Percentiles rank a stretch among this genome's conserved stretches.
Conservation (phyloP, 2,113 vertebrate genomes). For the Sterna hirundo region DNA sequence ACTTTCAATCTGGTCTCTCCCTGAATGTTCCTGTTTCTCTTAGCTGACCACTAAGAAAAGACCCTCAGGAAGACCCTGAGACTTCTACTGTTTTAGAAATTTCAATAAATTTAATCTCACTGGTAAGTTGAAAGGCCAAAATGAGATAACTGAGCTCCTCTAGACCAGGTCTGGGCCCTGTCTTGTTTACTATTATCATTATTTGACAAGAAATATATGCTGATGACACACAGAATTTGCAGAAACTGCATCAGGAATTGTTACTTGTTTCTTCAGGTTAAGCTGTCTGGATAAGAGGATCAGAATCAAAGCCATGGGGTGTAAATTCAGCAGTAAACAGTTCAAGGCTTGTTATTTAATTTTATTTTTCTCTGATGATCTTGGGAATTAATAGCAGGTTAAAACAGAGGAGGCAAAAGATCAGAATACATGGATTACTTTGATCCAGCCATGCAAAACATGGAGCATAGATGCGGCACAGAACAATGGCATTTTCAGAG, state of each 20-base stretch:
- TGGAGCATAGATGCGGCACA: too few relatives aligned
- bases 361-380: not conserved
- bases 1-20: not conserved
- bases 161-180: not conserved
- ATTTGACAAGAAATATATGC: not conserved
- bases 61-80: not conserved
- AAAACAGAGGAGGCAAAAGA: not conserved
- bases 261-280: not conserved
- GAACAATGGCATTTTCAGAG: not conserved
- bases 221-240: not conserved
- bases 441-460: not conserved
- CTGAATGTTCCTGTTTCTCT: not conserved
- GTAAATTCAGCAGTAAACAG: not conserved
- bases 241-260: not conserved
- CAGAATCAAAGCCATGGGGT: not conserved
- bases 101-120: not conserved
- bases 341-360: not conserved
- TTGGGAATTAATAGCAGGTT: not conserved
- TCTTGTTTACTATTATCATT: not conserved
- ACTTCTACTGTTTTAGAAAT: not conserved
- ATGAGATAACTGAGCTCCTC: not conserved
- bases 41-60: not conserved
- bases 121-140: not conserved
- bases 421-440: too few relatives aligned
- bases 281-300: not conserved